Evolutionary conservation across 2,888 invertebrate genomes (phyloP).

Genomic region (Epinotia ramella): DNA sequence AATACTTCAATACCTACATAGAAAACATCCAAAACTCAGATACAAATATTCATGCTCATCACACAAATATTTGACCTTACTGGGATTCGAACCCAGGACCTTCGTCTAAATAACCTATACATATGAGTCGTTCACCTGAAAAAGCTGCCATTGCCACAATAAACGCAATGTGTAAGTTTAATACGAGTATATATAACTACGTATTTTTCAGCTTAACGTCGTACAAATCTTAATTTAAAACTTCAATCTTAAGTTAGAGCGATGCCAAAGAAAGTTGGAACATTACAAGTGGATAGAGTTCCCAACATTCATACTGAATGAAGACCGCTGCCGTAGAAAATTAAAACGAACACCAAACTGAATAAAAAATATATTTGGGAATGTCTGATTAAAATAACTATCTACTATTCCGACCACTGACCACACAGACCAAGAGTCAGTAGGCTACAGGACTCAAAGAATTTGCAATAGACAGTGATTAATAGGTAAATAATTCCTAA

Average conservation of each 20-base stretch:
- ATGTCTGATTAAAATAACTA: conserved; percentile 79
- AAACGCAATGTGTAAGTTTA: too few relatives aligned
- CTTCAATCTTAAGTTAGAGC: background rate
- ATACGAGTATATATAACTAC: too few relatives aligned
- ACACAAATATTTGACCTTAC: too few relatives aligned
- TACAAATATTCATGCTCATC: too few relatives aligned
- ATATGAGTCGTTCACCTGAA: too few relatives aligned
- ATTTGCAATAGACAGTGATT: background rate
- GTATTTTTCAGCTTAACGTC: too few relatives aligned
- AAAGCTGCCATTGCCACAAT: too few relatives aligned
- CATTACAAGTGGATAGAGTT: background rate
- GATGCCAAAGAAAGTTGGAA: conserved; percentile 5
- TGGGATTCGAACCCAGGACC: too few relatives aligned
- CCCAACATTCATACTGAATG: conserved; percentile 49
- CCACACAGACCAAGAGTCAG: conserved; percentile 8
- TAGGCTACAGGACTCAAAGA: background rate
- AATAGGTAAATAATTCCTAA: background rate
- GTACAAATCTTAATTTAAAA: too few relatives aligned
- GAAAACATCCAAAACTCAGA: too few relatives aligned
- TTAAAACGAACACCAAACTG: conserved; percentile 58
- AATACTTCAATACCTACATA: too few relatives aligned
- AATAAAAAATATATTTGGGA: conserved; percentile 73
- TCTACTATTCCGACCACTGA: conserved; percentile 53
- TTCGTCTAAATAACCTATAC: too few relatives aligned
- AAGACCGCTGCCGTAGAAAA: conserved; percentile 60